Evolutionary conservation across 2,113 vertebrate genomes (phyloP), one percentile per base, ranked within the genome.

Genomic region (Ailuropoda melanoleuca): DNA sequence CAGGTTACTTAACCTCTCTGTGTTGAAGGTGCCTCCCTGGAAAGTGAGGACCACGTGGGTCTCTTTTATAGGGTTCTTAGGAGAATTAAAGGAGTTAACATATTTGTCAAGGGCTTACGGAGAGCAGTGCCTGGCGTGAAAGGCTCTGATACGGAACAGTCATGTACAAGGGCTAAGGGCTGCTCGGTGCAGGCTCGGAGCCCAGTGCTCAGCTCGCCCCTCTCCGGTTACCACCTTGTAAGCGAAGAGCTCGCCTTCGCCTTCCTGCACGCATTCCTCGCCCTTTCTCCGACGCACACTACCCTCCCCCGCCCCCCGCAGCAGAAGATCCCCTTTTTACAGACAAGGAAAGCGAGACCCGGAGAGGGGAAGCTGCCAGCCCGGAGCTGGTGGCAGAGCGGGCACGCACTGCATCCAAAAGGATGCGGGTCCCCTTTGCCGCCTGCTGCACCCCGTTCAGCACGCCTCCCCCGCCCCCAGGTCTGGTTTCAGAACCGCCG

Each of bases 401-500:
- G 74, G 19, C 34, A 6, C 87, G 43, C 17, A 0, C 55, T 37
- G 4, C 58, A 23, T 26, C 34, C 82, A 8, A 3, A 43, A 26
- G 75, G 37, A 9, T n/a, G 12, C 24, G 31, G 43, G 50, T 66
- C 12, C 37, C 70, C 0, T 0, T 8, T 11, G n/a, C 9, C 4
- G 15, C 89, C 86, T 2, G 0, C 66, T 1, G 26, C 15, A 3
- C 50, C 46, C 62, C 1, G 31, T 39, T 74, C 39, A 60, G 6
- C 68, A 0, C 6, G 0, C 50, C 31, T 43, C 19, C 34, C 48
- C 0, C 0, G 0, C 23, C 53, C 50, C 2, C 96, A 99, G 99
- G 99, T 99, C 26, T 99, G 99, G 99, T 99, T 99, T 92, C 99
- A 99, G 98, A 99, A 99, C 97, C 97, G 99, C 55, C 97, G 99